Base-by-base conservation (phyloP, 2,888 invertebrate genomes). In the Ferrisia virgata region DNA sequence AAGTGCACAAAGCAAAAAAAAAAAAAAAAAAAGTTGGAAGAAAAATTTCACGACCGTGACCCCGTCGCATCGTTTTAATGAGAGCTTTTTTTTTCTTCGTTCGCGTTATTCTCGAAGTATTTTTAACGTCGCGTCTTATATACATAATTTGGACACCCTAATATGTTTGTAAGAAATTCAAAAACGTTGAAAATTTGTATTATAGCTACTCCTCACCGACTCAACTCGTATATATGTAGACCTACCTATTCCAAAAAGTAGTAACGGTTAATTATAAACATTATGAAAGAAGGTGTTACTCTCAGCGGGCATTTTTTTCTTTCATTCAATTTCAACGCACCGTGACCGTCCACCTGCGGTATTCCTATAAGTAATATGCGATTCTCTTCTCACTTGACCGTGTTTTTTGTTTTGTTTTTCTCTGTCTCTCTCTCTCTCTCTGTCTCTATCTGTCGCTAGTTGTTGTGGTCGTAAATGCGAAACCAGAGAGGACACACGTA, bases 301-400 rank as follows among this genome's bases (percentile, higher is more conserved):
- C 58, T 80, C 80, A 80, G 80, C 47, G 47, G 80, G 53, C 80
- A 58, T 22, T 79, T 43, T 79, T 80, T 64, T 64, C 28, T 64
- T 64, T 64, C 9, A 47, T 80, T 80, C 80, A 47, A 80, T 80
- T 31, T 33, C 80, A 80, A 43, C 58, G 31, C 58, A 80, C 31
- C 80, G 80, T 80, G 80, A 80, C 80, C 80, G 53, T 80, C 80
- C 80, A 80, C 80, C 80, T 80, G 80, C 80, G 53, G 9, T 53
- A 28, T 79, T 43, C 22, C 15, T 13, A 28, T 15, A 15, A 6
- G 6, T 15, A 28, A 64, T 28, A 25, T 64, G 15, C 64, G 53
- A 53, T 53, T 64, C 64, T 31, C 64, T 64, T 28, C 64, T 64
- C 28, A 64, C 64, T 64, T 64, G 64, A 64, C 64, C 64, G 64